Evolutionary conservation across 2,797 vertebrate genomes (phyloP).

Genomic region (Enteromius argenteus): DNA sequence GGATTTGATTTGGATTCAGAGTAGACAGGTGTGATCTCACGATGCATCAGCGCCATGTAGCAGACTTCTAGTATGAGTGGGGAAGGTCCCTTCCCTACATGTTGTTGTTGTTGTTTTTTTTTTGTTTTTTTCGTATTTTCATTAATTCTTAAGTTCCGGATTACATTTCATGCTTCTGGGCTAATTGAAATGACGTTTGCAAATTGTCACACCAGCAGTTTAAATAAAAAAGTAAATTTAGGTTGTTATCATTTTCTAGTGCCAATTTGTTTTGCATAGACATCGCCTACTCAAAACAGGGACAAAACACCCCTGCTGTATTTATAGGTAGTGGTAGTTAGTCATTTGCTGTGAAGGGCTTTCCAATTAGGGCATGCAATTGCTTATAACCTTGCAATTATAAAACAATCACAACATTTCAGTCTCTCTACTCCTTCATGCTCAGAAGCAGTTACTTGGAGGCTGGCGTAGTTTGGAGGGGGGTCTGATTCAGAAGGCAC

Average conservation of each 20-base stretch:
- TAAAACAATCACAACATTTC: background rate
- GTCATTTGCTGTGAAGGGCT: conserved; percentile 2
- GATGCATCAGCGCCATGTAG: background rate
- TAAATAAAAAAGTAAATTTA: background rate
- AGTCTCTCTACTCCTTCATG: background rate
- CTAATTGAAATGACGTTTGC: background rate
- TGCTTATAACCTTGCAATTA: conserved; percentile 1
- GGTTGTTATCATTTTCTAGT: background rate
- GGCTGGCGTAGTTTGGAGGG: conserved; percentile 72
- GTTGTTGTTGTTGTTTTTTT: background rate
- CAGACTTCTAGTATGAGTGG: background rate
- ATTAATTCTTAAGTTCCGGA: background rate
- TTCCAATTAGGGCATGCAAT: background rate
- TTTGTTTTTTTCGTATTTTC: background rate
- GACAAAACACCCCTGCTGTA: background rate
- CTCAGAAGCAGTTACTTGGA: conserved; percentile 74
- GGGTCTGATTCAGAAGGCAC: conserved; percentile 79
- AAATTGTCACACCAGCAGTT: background rate
- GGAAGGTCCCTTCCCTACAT: background rate
- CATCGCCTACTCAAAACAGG: background rate
- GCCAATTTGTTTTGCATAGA: background rate
- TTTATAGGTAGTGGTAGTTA: background rate
- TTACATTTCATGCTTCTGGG: background rate
- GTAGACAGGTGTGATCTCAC: background rate
- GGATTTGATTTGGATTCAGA: background rate